These are phyloP conservation scores for Lordiphosa collinella DNA, from an alignment of 1,140 invertebrate genomes.

Conservation along the genomic window DNA sequence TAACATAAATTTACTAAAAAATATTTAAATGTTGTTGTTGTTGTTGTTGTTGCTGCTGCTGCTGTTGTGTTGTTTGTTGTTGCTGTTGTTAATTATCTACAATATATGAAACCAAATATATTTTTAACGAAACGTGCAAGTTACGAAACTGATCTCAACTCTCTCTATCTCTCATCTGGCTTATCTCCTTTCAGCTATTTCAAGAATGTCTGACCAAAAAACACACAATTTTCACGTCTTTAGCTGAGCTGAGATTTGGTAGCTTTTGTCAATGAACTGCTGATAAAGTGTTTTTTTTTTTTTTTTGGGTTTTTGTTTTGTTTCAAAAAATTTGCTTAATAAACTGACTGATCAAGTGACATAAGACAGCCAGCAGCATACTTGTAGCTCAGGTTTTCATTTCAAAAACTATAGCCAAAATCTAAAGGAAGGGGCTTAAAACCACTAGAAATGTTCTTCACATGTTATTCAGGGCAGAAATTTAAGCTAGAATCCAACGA, in stretches of 20 bases:
- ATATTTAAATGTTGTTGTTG: slow-evolving; percentile 59
- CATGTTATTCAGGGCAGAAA: too few relatives aligned
- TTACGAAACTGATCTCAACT: slow-evolving; percentile 22
- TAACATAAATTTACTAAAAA: slow-evolving; percentile 76
- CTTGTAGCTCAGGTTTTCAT: too few relatives aligned
- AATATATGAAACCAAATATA: slow-evolving; percentile 26
- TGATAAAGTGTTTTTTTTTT: slow-evolving; percentile 13
- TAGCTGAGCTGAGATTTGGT: too few relatives aligned
- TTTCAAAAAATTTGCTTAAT: too few relatives aligned
- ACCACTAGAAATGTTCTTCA: too few relatives aligned
- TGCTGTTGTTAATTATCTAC: slow-evolving; percentile 61
- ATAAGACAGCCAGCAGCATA: too few relatives aligned
- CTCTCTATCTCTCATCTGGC: slow-evolving; percentile 16
- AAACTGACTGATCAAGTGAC: too few relatives aligned
- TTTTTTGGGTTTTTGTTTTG: too few relatives aligned
- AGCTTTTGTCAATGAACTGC: neutral
- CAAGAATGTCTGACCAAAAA: slow-evolving; percentile 13
- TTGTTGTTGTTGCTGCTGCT: slow-evolving; percentile 32
- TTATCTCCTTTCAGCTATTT: slow-evolving; percentile 42
- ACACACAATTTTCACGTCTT: too few relatives aligned
- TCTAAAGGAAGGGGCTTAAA: too few relatives aligned
- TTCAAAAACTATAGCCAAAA: too few relatives aligned
- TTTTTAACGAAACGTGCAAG: slow-evolving; percentile 38
- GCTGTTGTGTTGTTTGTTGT: slow-evolving; percentile 20
- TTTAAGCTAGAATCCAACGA: too few relatives aligned